These are phyloP conservation scores for Eulimnadia texana DNA, from an alignment of 1,140 invertebrate genomes.

Conservation along the genomic window DNA sequence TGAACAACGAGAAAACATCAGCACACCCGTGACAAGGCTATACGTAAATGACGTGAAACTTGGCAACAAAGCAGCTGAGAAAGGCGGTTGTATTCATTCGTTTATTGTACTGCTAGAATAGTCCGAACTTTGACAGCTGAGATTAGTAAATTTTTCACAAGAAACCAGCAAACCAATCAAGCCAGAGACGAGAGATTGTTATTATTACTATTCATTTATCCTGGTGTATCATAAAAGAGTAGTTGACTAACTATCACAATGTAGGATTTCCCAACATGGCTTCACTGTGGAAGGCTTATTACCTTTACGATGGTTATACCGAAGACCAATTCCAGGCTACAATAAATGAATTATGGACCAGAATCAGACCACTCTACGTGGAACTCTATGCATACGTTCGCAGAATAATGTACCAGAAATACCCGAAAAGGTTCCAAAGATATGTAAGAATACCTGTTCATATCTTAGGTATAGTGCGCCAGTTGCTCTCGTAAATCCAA, in stretches of 20 bases:
- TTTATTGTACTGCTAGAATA: no score
- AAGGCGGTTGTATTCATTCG: no score
- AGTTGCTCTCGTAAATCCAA: not conserved
- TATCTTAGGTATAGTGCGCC: conserved; percentile 15
- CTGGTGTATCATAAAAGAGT: no score
- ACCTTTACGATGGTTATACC: conserved; percentile 21
- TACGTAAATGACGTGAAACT: conserved; percentile 52
- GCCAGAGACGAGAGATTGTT: no score
- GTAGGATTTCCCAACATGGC: conserved; percentile 21
- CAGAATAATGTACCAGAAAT: conserved; percentile 29
- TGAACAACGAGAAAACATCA: conserved; percentile 39
- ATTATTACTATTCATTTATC: no score
- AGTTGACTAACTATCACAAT: no score
- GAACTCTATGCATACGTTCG: conserved; percentile 37
- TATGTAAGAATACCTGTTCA: conserved; percentile 22
- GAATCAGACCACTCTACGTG: conserved; percentile 33
- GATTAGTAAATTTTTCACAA: no score
- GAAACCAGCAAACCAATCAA: no score
- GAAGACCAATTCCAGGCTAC: conserved; percentile 23
- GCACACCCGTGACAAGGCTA: conserved; percentile 56
- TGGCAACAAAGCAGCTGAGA: conserved; percentile 43
- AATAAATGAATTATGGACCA: conserved; percentile 26
- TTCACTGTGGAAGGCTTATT: conserved; percentile 23
- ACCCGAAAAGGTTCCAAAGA: conserved; percentile 19
- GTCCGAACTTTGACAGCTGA: no score